phyloP scores from a whole-genome alignment of 2,888 invertebrate species.

The Rhyacophila evoluta region DNA sequence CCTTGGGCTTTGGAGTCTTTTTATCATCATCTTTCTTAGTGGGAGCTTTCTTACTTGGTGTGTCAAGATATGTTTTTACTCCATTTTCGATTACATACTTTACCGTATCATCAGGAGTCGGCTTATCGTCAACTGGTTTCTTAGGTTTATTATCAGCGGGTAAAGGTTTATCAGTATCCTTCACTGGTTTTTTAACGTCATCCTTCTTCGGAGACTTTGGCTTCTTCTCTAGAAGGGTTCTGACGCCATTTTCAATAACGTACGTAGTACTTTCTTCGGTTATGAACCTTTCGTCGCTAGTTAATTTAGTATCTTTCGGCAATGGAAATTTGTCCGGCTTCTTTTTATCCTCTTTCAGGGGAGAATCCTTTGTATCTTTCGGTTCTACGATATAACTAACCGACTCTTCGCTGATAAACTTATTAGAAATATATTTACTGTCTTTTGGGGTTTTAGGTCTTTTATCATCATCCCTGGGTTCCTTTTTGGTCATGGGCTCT shows the following conservation, averaged over 20 bases:
- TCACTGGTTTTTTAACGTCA: neutral
- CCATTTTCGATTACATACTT: neutral
- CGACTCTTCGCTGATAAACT: neutral
- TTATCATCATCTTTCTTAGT: constrained; percentile 27
- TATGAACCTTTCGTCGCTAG: neutral
- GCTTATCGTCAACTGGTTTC: constrained; percentile 32
- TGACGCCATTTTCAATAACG: constrained; percentile 67
- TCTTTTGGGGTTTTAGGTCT: too few relatives aligned
- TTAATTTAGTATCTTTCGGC: constrained; percentile 27
- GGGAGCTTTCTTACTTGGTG: constrained; percentile 16
- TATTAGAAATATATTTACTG: neutral
- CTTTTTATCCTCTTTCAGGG: neutral
- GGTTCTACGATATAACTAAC: constrained; percentile 35
- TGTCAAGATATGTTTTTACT: constrained; percentile 17
- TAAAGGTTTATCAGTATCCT: neutral
- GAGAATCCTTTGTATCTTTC: constrained; percentile 54
- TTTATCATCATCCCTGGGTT: too few relatives aligned
- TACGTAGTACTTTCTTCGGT: constrained; percentile 60
- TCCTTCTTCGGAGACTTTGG: constrained; percentile 2
- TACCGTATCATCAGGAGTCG: neutral
- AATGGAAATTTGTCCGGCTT: constrained; percentile 21
- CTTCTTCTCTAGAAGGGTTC: constrained; percentile 55
- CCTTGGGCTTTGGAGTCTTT: neutral
- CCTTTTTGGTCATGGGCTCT: too few relatives aligned
- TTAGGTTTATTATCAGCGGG: neutral